Conservation (phyloP, 64 coral and sea anemone genomes). For the Actinia tenebrosa region DNA sequence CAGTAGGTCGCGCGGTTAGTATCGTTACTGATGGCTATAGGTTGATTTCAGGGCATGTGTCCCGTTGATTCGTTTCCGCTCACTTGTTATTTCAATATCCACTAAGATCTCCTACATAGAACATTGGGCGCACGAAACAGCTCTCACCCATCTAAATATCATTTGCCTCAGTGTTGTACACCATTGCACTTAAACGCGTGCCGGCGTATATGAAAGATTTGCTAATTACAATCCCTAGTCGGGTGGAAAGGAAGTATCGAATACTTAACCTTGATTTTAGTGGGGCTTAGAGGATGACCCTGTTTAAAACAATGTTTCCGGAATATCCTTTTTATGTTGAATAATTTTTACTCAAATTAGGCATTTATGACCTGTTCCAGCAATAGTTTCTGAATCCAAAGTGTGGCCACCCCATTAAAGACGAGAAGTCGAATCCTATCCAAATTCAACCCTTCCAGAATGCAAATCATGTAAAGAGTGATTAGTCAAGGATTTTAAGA, state of each 20-base stretch:
- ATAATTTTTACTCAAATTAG: not conserved
- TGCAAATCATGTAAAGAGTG: no score
- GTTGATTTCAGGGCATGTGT: not conserved
- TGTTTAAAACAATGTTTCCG: not conserved
- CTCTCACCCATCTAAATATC: not conserved
- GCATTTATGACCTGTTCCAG: no score
- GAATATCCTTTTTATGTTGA: not conserved
- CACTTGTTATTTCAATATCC: not conserved
- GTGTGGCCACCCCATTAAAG: no score
- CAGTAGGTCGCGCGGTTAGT: not conserved
- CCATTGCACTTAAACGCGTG: not conserved
- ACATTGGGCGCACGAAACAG: not conserved
- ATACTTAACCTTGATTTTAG: not conserved
- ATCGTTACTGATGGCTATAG: not conserved
- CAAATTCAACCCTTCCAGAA: no score
- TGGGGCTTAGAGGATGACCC: not conserved
- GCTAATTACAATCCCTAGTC: not conserved
- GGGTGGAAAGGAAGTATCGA: not conserved
- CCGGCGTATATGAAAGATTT: not conserved
- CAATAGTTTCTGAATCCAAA: no score
- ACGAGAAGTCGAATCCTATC: no score
- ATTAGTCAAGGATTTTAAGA: no score
- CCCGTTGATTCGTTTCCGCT: not conserved
- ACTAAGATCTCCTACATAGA: not conserved
- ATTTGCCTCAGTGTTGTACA: not conserved